Conservation (phyloP, 2,888 invertebrate species). For the Microplitis deprimator region DNA sequence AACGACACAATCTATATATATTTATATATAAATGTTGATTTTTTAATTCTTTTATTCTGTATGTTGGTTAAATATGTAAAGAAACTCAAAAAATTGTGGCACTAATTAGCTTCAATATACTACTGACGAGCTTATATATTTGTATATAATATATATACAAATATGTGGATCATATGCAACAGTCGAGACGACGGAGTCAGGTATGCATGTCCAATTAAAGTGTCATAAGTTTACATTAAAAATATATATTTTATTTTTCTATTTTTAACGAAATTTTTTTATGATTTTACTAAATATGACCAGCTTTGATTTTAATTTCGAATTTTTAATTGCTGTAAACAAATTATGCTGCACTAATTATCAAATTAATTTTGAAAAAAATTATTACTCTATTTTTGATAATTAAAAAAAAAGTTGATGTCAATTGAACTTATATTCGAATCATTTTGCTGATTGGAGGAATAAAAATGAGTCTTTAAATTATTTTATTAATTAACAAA, state of each 20-base stretch:
- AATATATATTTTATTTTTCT: slow-evolving; percentile 50
- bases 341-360: no score
- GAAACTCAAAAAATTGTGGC: background rate
- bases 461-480: background rate
- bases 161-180: slow-evolving; percentile 38
- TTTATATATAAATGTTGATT: background rate
- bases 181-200: slow-evolving; percentile 21
- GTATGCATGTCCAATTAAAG: slow-evolving; percentile 65
- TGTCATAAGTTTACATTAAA: slow-evolving; percentile 63
- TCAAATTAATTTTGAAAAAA: no score
- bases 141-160: slow-evolving; percentile 7
- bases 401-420: no score
- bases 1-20: background rate
- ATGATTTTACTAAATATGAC: slow-evolving; percentile 20
- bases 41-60: background rate
- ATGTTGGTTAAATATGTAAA: background rate
- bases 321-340: no score
- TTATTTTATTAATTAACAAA: background rate
- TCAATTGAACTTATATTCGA: background rate
- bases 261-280: slow-evolving; percentile 50
- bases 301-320: no score
- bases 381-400: no score
- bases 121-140: background rate
- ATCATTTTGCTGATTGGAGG: background rate
- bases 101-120: slow-evolving; percentile 1